phyloP scores from a whole-genome alignment of 2,113 vertebrate genomes.

The Hypanus sabinus region DNA sequence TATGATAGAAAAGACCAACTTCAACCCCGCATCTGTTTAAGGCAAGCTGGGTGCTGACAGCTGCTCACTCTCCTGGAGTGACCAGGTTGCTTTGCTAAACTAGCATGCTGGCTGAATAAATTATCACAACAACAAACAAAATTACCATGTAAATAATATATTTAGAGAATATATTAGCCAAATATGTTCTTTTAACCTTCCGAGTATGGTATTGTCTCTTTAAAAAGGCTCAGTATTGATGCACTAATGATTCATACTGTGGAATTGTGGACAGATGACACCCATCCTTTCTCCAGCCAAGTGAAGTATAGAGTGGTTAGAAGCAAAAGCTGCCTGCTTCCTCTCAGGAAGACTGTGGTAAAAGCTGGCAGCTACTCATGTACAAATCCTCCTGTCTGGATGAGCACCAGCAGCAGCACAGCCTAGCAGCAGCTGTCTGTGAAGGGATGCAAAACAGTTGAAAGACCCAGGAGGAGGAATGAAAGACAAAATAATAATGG shows the following conservation, averaged over 20 bases:
- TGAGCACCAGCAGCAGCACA: neutral
- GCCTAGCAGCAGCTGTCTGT: neutral
- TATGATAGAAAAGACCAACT: neutral
- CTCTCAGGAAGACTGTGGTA: neutral
- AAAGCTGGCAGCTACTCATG: neutral
- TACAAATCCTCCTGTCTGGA: neutral
- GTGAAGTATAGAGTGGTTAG: neutral
- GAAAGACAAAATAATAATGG: neutral
- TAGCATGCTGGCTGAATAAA: neutral
- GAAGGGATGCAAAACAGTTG: neutral
- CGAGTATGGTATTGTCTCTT: neutral
- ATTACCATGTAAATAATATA: neutral
- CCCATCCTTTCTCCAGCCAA: neutral
- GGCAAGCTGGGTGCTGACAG: neutral
- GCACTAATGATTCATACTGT: neutral
- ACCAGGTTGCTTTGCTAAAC: neutral
- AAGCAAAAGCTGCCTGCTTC: neutral
- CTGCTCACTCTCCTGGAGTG: neutral
- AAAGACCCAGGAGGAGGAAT: neutral
- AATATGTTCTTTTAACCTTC: neutral
- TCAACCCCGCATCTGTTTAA: neutral
- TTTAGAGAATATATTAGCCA: neutral
- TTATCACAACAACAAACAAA: neutral
- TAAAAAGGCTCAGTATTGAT: neutral
- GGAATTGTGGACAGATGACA: neutral